Evolutionary conservation across 1,140 invertebrate genomes (phyloP).

Genomic region (Ceratina japonica): DNA sequence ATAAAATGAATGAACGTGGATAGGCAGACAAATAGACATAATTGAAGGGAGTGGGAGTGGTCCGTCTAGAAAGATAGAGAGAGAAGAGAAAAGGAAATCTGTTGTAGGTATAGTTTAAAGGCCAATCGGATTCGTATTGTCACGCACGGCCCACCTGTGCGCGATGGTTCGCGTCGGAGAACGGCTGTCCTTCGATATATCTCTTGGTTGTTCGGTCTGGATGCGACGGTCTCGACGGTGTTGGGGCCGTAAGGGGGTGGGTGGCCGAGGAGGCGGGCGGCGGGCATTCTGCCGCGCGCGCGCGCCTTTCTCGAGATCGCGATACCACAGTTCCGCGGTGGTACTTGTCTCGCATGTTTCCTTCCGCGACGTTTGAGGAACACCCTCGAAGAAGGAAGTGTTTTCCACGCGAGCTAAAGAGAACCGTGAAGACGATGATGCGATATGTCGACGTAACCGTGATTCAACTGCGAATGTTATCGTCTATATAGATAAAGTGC

Average conservation of each 20-base stretch:
- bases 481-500: too few species aligned
- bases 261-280: slow-evolving; percentile 46
- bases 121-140: slow-evolving; percentile 42
- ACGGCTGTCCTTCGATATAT: slow-evolving; percentile 40
- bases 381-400: slow-evolving; percentile 18
- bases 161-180: slow-evolving; percentile 33
- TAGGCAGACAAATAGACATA: not conserved
- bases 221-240: slow-evolving; percentile 13
- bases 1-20: not conserved
- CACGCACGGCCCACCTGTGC: slow-evolving; percentile 35
- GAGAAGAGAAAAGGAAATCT: not conserved
- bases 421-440: not conserved
- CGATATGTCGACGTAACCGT: not conserved
- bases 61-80: slow-evolving; percentile 9
- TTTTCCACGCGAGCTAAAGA: not conserved
- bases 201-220: slow-evolving; percentile 10
- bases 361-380: slow-evolving; percentile 44
- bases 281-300: slow-evolving; percentile 46
- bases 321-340: slow-evolving; percentile 51
- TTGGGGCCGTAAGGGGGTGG: slow-evolving; percentile 41
- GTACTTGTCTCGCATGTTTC: slow-evolving; percentile 49
- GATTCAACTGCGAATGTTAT: not conserved
- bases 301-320: slow-evolving; percentile 52
- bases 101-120: slow-evolving; percentile 12
- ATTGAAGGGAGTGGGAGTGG: slow-evolving; percentile 25